Percentiles rank a stretch among this genome's conserved stretches.
phyloP scores from a whole-genome alignment of 2,113 vertebrate genomes.

The Parus major region DNA sequence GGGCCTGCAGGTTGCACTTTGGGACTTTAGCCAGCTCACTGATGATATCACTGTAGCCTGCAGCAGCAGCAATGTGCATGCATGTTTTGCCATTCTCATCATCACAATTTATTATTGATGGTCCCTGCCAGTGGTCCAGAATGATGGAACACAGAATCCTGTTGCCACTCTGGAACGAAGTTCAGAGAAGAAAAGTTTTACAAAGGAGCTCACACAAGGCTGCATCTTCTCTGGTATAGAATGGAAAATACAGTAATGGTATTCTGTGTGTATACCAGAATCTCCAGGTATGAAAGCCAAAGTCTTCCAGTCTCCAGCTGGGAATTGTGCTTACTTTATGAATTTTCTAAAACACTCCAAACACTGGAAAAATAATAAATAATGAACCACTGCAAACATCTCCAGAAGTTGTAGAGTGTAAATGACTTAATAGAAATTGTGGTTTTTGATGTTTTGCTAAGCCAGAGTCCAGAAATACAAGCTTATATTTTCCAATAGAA shows the following conservation, averaged over 20 bases:
- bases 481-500: neutral
- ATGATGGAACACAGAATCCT: constrained; percentile 84
- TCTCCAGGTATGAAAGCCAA: neutral
- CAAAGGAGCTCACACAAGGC: neutral
- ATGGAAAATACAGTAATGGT: neutral
- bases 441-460: neutral
- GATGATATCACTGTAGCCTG: constrained; percentile 87
- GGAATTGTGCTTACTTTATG: neutral
- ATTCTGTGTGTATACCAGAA: neutral
- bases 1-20: constrained; percentile 87
- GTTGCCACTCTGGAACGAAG: constrained; percentile 82
- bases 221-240: neutral
- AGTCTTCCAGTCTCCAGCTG: neutral
- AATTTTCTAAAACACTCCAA: neutral
- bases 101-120: constrained; percentile 86
- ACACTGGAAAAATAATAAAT: constrained; percentile 4
- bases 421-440: neutral
- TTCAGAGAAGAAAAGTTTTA: constrained; percentile 23
- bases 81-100: constrained; percentile 89
- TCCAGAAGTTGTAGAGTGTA: neutral
- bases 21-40: constrained; percentile 82
- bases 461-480: neutral
- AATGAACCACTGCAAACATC: neutral
- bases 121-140: constrained; percentile 82
- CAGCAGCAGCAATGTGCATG: constrained; percentile 83